Evolutionary conservation across 2,888 invertebrate genomes (phyloP), one percentile per base, ranked within the genome.

Genomic region (Clitarchus hookeri): DNA sequence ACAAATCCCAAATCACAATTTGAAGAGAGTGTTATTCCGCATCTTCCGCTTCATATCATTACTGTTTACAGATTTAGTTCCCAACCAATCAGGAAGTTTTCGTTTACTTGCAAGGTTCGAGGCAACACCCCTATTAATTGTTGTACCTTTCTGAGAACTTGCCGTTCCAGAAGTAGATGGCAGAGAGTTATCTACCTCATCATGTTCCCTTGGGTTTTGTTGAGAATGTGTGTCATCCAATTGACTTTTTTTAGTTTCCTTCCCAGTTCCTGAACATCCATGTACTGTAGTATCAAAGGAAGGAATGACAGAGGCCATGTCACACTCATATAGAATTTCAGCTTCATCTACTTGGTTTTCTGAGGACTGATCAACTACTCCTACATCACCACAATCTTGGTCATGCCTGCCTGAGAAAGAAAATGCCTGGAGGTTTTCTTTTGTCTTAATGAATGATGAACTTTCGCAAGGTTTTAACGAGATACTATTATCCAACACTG

Each of bases 11-110:
- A 36, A 12, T 77, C 26, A 84, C 36, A 44, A 36, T 54, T 82
- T 83, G 36, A 86, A 86, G 26, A 86, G n/a, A 36, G 83, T 53
- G 36, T 54, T 83, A 16, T 48, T 27, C 23, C 12, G 84, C 86
- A 86, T 86, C 26, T 83, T 86, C n/a, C 65, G 48, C 53, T 86
- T 86, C 83, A 86, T 83, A 27, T 26, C 36, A 44, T 83, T 83
- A 23, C 19, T 26, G 23, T 26, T 36, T 19, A 36, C n/a, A 36
- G 82, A 11, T 82, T 26, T 82, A 36, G 65, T 11, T 8, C 82
- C 44, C 13, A 82, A 13, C 82, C 82, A 82, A 36, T 86, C 84
- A 26, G 80, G 83, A 65, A 78, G 85, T 85, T 85, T 54, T 25
- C 83, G 85, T 25, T 85, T 82, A 36, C 36, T 82, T 44, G 53